phyloP scores from a whole-genome alignment of 2,797 vertebrate species.

The Myotis vivesi region DNA sequence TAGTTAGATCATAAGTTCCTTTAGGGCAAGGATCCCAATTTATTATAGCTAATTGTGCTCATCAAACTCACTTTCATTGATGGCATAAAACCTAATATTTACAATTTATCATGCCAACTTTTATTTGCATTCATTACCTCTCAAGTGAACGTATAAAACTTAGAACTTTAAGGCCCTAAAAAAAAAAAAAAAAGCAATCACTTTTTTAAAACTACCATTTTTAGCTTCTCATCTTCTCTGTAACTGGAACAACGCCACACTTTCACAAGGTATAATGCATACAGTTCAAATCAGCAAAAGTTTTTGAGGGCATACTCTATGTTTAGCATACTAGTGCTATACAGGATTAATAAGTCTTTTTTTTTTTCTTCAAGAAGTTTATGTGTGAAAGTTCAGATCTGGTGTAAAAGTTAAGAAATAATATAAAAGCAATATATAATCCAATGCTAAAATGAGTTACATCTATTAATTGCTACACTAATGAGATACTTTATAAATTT shows the following conservation, averaged over 20 bases:
- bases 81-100: not conserved
- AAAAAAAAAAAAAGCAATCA: not conserved
- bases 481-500: conserved; percentile 31
- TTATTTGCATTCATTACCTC: not conserved
- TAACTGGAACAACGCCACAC: not conserved
- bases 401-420: not conserved
- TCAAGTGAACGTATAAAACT: not conserved
- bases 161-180: not conserved
- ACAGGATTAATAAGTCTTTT: not conserved
- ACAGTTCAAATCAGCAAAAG: conserved; percentile 2
- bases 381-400: not conserved
- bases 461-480: not conserved
- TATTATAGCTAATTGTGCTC: not conserved
- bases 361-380: not conserved
- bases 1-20: not conserved
- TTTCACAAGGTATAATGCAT: not conserved
- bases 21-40: not conserved
- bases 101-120: not conserved
- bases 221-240: not conserved
- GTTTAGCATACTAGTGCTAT: not conserved
- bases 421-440: not conserved
- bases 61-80: not conserved
- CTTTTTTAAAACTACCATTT: not conserved
- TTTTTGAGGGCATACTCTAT: not conserved
- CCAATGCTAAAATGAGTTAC: not conserved